Base-by-base conservation (phyloP, 2,888 invertebrate genomes). In the Rhyacophila evoluta region DNA sequence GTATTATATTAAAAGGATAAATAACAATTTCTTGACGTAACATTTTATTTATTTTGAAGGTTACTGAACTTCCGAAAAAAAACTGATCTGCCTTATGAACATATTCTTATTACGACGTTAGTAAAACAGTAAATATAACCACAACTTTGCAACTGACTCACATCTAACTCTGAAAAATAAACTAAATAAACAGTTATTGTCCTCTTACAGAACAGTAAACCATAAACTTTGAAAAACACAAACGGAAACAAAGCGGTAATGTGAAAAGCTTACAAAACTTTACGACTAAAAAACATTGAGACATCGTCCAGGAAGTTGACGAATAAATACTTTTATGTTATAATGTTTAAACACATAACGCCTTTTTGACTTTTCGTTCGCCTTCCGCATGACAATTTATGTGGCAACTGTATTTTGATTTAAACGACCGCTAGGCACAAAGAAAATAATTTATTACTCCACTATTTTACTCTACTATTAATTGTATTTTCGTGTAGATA, bases 241-340 rank as follows among this genome's bases (percentile, higher is more conserved):
- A 55, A 55, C 55, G 55, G 55, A 55, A 55, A 55, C 55, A 55
- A 55, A 55, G 55, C 55, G 55, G 19, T 55, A 55, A 55, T 55
- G 55, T 10, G 55, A 55, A 55, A 55, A 55, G 55, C 55, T 55
- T 55, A 55, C 55, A 55, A 55, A 55, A 55, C 19, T 55, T 55
- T 55, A 19, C 55, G 55, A 19, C 8, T 55, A 25, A 55, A 55
- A 55, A 55, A 55, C 55, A 55, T 55, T 55, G 55, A 55, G 19
- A 55, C 19, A 55, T 19, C 2, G 55, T 19, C 55, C 55, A 55
- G 55, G 55, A 55, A 55, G 55, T 55, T 55, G 19, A 55, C 19
- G 19, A 19, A 55, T 55, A 55, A 55, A 55, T 19, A 25, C 19
- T 55, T 55, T 55, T 55, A 55, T 19, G 10, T 19, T 55, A 19